A percentile compares a stretch with the other conserved stretches of the same genome.
phyloP scores from a whole-genome alignment of 2,113 vertebrate species.

The Campylorhamphus procurvoides region DNA sequence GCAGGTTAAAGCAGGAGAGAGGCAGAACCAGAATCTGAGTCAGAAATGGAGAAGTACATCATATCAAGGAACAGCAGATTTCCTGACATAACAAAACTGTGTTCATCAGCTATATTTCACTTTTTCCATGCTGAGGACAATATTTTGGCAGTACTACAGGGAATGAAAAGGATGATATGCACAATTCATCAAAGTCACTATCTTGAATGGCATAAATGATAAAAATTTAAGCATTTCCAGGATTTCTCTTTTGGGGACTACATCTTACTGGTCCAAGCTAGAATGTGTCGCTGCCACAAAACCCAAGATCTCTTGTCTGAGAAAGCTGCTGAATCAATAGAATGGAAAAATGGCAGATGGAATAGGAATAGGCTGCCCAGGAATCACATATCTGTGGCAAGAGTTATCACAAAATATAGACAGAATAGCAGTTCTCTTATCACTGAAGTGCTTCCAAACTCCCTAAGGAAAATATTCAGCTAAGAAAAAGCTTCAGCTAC shows the following conservation, averaged over 20 bases:
- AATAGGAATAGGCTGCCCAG: neutral
- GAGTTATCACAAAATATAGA: neutral
- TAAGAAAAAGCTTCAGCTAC: neutral
- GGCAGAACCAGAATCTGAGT: neutral
- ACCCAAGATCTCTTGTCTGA: slow-evolving; percentile 7
- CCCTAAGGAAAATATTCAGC: neutral
- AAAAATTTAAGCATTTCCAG: neutral
- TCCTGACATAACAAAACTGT: neutral
- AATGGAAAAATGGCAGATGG: neutral
- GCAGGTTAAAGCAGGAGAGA: neutral
- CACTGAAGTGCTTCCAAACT: neutral
- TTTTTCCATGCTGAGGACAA: neutral
- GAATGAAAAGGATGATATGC: neutral
- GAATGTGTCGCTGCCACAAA: slow-evolving; percentile 32
- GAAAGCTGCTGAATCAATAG: neutral
- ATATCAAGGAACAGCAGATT: neutral
- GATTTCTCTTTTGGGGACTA: slow-evolving; percentile 11
- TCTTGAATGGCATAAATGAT: neutral
- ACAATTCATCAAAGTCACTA: neutral
- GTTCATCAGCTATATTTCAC: neutral
- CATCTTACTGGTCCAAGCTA: neutral
- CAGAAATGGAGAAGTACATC: neutral
- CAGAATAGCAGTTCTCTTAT: neutral
- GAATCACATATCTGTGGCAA: neutral
- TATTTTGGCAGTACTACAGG: neutral